Conservation (phyloP, 37 sponge, comb jelly and placozoan genomes). For the Beroe forskalii region DNA sequence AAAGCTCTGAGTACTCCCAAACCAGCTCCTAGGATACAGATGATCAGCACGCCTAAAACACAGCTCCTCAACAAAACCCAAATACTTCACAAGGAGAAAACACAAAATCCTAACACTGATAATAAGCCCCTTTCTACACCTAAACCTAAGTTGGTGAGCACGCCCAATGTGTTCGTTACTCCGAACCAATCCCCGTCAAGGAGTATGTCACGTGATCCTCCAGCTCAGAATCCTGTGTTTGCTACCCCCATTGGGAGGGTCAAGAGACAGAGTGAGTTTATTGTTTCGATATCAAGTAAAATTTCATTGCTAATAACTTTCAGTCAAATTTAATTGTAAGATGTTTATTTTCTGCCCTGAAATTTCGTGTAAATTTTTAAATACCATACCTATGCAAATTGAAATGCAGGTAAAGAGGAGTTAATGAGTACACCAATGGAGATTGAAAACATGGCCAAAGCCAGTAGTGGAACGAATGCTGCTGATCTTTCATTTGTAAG, state of each 20-base stretch:
- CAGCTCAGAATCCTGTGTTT: not conserved
- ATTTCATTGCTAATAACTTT: too few relatives aligned
- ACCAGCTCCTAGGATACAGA: not conserved
- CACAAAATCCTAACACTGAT: too few relatives aligned
- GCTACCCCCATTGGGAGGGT: too few relatives aligned
- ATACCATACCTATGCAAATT: too few relatives aligned
- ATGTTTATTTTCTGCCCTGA: too few relatives aligned
- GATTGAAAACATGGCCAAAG: not conserved
- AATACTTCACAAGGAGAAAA: too few relatives aligned
- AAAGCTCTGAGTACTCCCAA: conserved; percentile 3
- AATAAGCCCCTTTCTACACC: too few relatives aligned
- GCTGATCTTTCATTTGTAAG: not conserved
- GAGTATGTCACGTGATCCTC: not conserved
- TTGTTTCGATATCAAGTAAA: too few relatives aligned
- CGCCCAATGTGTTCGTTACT: not conserved
- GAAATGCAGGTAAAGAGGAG: not conserved
- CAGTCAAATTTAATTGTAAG: too few relatives aligned
- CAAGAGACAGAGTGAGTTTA: too few relatives aligned
- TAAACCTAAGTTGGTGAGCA: not conserved
- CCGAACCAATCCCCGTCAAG: not conserved
- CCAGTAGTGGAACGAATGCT: not conserved
- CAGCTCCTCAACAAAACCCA: not conserved
- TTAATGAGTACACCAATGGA: not conserved
- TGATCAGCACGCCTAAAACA: not conserved
- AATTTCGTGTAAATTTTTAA: too few relatives aligned